Evolutionary conservation across 2,797 vertebrate genomes (phyloP), one percentile per base, ranked within the genome.

Genomic region (Malurus leucopterus): DNA sequence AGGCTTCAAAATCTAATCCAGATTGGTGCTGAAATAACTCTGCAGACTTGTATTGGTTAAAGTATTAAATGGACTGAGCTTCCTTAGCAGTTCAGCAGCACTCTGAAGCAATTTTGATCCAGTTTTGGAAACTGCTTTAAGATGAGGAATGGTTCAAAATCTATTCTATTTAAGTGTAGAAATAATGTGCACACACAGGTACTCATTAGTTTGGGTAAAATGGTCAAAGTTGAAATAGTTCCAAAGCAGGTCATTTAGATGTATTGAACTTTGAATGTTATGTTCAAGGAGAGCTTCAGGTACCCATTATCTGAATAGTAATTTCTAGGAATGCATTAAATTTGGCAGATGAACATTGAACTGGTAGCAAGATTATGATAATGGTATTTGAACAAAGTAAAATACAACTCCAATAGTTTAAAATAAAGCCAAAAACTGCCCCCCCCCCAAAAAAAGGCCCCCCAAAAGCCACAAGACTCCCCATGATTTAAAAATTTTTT

Each of bases 361-460:
- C 38, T 63, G 44, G 22, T 65, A 61, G 46, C 1, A 9, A 80
- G 86, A 72, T 59, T 8, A 32, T 40, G 32, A 36, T 34, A 50
- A 86, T 65, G 47, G 26, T 59, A 84, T 3, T 67, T 55, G 7
- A 41, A 21, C 1, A 1, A 58, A 80, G 30, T 43, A n/a, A 74
- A 70, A 57, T 27, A 47, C 0, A 8, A 51, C 14, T 59, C 67
- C 2, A 54, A 4, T 29, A 38, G 9, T 40, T 67, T 20, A 53
- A 83, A 49, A 58, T 29, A 44, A 55, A 54, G 8, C 2, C 10
- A 49, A 69, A 41, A n/a, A 8, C 12, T 47, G 21, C 18, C 12
- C n/a, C 15, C 2, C 12, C n/a, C 17, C 2, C 27, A 74, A 71
- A 80, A 24, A 16, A 1, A 2, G 0, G 20, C 13, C 7, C 26